phyloP scores from a whole-genome alignment of 1,140 invertebrate genomes.

The Drosophila leontia region DNA sequence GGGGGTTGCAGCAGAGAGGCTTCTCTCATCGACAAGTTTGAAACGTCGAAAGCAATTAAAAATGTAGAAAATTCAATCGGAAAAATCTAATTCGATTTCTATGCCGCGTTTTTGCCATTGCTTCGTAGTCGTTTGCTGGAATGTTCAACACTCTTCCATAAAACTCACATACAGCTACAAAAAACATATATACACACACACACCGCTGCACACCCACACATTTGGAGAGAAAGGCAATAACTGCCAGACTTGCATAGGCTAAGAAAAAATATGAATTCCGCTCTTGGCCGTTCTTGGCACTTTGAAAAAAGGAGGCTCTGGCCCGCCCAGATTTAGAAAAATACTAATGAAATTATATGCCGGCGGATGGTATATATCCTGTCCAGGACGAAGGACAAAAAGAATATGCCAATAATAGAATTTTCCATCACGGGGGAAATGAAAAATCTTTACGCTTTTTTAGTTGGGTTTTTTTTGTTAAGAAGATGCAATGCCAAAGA shows the following conservation, averaged over 20 bases:
- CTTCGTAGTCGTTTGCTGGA: constrained; percentile 63
- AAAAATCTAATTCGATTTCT: constrained; percentile 84
- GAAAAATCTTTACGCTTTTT: constrained; percentile 20
- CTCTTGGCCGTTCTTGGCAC: constrained; percentile 48
- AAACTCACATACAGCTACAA: constrained; percentile 27
- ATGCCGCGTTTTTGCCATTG: constrained; percentile 80
- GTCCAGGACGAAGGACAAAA: constrained; percentile 49
- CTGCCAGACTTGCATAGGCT: constrained; percentile 67
- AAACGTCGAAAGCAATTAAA: constrained; percentile 84
- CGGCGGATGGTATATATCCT: constrained; percentile 68
- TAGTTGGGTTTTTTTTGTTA: not conserved
- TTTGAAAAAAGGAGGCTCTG: constrained; percentile 31
- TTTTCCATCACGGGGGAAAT: constrained; percentile 59
- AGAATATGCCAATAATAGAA: constrained; percentile 70
- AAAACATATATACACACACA: constrained; percentile 14
- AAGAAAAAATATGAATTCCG: constrained; percentile 74
- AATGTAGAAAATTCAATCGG: constrained; percentile 84
- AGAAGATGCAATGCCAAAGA: not conserved
- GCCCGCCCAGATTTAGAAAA: constrained; percentile 72
- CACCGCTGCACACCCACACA: constrained; percentile 10
- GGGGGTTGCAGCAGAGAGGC: not conserved
- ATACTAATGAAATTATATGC: constrained; percentile 76
- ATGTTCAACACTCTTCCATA: constrained; percentile 52
- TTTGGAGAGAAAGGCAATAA: constrained; percentile 62
- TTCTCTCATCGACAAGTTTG: constrained; percentile 67